phyloP scores from a whole-genome alignment of 2,888 invertebrate genomes.

The Diloba caeruleocephala region DNA sequence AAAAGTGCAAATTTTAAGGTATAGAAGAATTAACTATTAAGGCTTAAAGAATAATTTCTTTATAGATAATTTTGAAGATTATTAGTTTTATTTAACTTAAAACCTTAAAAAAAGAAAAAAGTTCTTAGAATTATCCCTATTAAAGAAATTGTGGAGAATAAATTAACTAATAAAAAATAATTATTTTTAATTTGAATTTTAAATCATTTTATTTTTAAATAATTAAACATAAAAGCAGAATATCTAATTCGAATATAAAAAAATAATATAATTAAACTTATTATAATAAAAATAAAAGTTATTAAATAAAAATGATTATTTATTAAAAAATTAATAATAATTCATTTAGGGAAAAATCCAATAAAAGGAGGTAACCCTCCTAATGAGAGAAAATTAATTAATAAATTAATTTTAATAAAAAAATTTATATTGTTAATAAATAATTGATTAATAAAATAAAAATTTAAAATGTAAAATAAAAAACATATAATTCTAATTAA shows the following conservation, averaged over 20 bases:
- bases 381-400: conserved; percentile 88
- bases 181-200: conserved; percentile 76
- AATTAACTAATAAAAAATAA: conserved; percentile 64
- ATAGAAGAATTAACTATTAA: conserved; percentile 77
- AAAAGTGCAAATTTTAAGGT: conserved; percentile 90
- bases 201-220: conserved; percentile 83
- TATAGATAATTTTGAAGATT: conserved; percentile 91
- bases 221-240: conserved; percentile 82
- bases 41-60: conserved; percentile 87
- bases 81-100: conserved; percentile 90
- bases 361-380: conserved; percentile 90
- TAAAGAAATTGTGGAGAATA: conserved; percentile 67
- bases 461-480: conserved; percentile 82
- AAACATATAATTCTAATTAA: conserved; percentile 80
- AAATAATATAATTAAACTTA: conserved; percentile 87
- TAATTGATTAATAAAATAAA: conserved; percentile 86
- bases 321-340: conserved; percentile 87
- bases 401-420: conserved; percentile 83
- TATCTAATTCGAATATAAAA: conserved; percentile 88
- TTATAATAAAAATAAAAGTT: conserved; percentile 82
- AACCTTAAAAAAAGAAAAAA: conserved; percentile 82
- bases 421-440: conserved; percentile 76
- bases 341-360: conserved; percentile 90
- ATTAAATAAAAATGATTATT: conserved; percentile 76
- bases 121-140: conserved; percentile 73